Base-by-base conservation (phyloP, 2,797 vertebrate genomes). In the Onychomys torridus region DNA sequence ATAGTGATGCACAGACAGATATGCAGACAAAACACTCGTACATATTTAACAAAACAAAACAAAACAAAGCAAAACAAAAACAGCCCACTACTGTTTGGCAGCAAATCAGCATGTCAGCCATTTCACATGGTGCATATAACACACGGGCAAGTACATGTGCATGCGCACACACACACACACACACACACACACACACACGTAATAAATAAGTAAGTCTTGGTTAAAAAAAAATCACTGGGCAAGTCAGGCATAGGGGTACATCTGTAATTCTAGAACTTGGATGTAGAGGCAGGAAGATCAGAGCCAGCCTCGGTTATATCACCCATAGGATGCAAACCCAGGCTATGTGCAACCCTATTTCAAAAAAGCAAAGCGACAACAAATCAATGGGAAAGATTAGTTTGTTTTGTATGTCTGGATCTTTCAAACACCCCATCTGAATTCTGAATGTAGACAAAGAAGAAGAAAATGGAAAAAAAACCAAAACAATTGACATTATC, bases 181-280 rank as follows among this genome's bases (percentile, higher is more conserved):
- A 43, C 37, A 84, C 27, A 63, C 29, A 67, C 63, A 59, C n/a
- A 82, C 14, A 61, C 16, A 83, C 16, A 19, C 4, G 34, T 81
- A 40, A 40, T 61, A 29, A 82, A 85, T 98, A 98, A 98, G 98
- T 98, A 98, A 98, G 98, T 98, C 98, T 98, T 98, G 49, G 98
- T 37, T 6, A 65, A 12, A 67, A 75, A 97, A 98, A 98, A 98
- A 96, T 92, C 97, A 96, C 91, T 98, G 98, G 98, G 98, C 97
- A 98, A 97, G 97, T 14, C 37, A 59, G 71, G 17, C 55, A 10
- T 34, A 59, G 55, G 37, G 17, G 1, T 21, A 4, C 17, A 43
- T 21, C 69, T 89, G 25, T 46, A 89, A 61, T 34, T 43, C 55
- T 57, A 59, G 29, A 40, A 59, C 69, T 59, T 89, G 57, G 40